Percentiles rank a stretch among this genome's conserved stretches.
phyloP scores from a whole-genome alignment of 2,888 invertebrate genomes.

The Drosophila paranaensis region DNA sequence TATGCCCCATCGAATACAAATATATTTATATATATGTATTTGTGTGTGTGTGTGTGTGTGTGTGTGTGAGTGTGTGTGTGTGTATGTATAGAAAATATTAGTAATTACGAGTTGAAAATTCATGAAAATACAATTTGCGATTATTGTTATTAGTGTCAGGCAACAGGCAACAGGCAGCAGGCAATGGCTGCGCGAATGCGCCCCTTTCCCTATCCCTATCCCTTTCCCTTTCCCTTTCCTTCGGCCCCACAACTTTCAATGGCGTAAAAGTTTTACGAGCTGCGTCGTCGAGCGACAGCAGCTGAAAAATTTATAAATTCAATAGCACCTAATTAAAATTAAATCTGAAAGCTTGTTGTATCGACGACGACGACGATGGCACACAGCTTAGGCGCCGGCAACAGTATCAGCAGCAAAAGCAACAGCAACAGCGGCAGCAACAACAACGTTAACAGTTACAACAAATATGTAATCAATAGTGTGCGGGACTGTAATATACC shows the following conservation, averaged over 20 bases:
- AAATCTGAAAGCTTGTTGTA: conserved; percentile 77
- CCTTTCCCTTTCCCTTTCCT: not conserved
- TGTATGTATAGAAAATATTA: conserved; percentile 71
- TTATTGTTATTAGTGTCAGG: conserved; percentile 82
- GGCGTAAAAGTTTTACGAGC: conserved; percentile 71
- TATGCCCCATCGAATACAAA: conserved; percentile 70
- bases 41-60: conserved; percentile 33
- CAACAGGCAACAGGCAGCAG: conserved; percentile 43
- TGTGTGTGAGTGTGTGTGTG: conserved; percentile 38
- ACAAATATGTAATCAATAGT: conserved; percentile 11
- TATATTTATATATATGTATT: not conserved
- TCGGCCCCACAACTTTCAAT: conserved; percentile 59
- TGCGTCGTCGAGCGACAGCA: conserved; percentile 60
- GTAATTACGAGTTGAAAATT: conserved; percentile 82
- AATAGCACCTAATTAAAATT: conserved; percentile 81
- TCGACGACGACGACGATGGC: conserved; percentile 60
- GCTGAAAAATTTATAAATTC: conserved; percentile 79
- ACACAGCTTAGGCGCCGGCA: conserved; percentile 48
- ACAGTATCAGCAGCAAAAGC: conserved; percentile 20
- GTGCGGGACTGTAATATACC: not conserved
- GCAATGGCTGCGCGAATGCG: conserved; percentile 35
- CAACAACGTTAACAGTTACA: conserved; percentile 41
- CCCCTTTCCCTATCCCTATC: not conserved
- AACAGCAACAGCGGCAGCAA: conserved; percentile 15
- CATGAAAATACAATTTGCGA: conserved; percentile 83